Evolutionary conservation across 2,888 invertebrate genomes (phyloP).

Genomic region (Torymus aiolomorphi): DNA sequence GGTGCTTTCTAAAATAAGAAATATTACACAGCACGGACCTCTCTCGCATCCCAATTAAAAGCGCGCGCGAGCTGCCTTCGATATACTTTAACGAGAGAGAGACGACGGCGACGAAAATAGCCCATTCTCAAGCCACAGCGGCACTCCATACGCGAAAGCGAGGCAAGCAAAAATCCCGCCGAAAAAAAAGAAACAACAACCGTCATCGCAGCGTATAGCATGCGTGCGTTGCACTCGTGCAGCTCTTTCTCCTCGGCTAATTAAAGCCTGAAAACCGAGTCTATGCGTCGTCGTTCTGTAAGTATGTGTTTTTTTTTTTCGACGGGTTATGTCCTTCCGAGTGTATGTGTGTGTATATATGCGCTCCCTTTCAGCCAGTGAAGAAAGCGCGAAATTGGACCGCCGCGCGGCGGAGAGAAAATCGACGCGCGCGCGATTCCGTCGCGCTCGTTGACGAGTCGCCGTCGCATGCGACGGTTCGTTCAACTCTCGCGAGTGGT

Average conservation of each 20-base stretch:
- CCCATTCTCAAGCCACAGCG: too few species aligned
- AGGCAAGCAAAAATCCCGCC: neutral
- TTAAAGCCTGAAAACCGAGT: conserved; percentile 32
- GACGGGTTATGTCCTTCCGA: neutral
- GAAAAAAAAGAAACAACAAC: conserved; percentile 33
- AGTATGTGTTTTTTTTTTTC: neutral
- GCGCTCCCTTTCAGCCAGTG: conserved; percentile 56
- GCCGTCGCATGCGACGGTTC: neutral
- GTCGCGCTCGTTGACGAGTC: conserved; percentile 61
- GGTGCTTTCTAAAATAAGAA: neutral
- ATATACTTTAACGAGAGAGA: too few species aligned
- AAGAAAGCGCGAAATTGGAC: conserved; percentile 73
- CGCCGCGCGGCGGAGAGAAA: conserved; percentile 62
- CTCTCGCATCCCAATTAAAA: too few species aligned
- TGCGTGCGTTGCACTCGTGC: conserved; percentile 34
- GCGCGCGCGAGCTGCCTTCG: too few species aligned
- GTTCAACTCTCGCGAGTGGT: neutral
- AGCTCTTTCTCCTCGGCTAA: conserved; percentile 24
- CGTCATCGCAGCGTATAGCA: neutral
- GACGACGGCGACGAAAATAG: too few species aligned
- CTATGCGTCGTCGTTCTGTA: too few species aligned
- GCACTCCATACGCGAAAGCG: too few species aligned
- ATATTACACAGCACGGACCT: neutral
- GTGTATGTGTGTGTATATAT: neutral
- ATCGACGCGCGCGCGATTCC: conserved; percentile 64